Percentiles rank a stretch among this genome's conserved stretches.
Conservation (phyloP, 2,113 vertebrate genomes). For the Phalacrocorax carbo region DNA sequence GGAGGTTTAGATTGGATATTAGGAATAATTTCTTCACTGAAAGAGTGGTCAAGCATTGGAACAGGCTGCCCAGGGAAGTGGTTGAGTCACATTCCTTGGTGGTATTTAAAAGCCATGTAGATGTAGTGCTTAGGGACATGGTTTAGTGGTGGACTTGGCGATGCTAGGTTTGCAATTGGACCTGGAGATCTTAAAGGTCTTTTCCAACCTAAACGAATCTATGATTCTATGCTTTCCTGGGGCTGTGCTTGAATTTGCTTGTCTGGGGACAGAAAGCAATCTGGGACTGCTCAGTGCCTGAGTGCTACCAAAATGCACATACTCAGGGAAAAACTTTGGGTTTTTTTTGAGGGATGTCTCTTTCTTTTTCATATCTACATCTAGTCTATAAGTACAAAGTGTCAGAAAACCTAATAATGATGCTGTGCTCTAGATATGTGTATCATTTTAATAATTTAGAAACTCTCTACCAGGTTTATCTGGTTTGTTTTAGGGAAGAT, state of each 20-base stretch:
- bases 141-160: no score
- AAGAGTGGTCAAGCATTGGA: no score
- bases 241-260: background rate
- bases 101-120: no score
- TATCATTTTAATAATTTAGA: background rate
- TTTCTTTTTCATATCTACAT: background rate
- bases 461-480: background rate
- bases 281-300: background rate
- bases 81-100: no score
- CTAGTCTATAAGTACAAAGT: background rate
- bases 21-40: no score
- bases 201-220: no score
- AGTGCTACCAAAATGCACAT: background rate
- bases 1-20: no score
- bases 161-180: no score
- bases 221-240: background rate
- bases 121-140: no score
- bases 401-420: background rate
- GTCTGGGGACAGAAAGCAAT: background rate
- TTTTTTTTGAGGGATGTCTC: background rate
- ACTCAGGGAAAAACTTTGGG: background rate
- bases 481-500: background rate
- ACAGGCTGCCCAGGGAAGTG: no score
- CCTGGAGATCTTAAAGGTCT: no score
- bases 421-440: background rate